A percentile compares a stretch with the other conserved stretches of the same genome.
These are phyloP conservation scores for Graphium colonna DNA, from an alignment of 2,888 invertebrate species.

Conservation along the genomic window DNA sequence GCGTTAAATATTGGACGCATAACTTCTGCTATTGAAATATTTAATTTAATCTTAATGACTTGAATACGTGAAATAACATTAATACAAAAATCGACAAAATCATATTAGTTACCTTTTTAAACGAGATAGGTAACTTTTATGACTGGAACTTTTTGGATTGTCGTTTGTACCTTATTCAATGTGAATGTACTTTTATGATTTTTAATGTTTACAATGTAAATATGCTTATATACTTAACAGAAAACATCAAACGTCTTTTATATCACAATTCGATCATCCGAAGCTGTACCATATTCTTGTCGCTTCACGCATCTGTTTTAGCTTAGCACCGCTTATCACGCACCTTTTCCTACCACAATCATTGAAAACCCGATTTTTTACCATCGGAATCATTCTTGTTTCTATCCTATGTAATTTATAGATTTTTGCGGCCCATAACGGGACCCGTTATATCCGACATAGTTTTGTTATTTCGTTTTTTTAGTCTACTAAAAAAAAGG, in stretches of 20 bases:
- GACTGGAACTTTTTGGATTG: neutral
- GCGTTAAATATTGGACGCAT: too few species aligned
- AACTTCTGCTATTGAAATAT: too few species aligned
- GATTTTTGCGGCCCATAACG: conserved; percentile 29
- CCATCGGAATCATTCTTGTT: conserved; percentile 30
- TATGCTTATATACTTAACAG: too few species aligned
- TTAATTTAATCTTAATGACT: too few species aligned
- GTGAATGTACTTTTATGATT: too few species aligned
- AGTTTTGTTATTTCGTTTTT: conserved; percentile 22
- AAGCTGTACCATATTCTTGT: neutral
- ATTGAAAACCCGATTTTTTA: conserved; percentile 31
- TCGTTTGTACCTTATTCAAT: too few species aligned
- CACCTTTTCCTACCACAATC: conserved; percentile 37
- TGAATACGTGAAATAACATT: too few species aligned
- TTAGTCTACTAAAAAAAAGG: conserved; percentile 51
- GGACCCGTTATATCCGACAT: conserved; percentile 22
- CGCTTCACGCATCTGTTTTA: conserved; percentile 4
- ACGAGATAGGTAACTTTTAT: neutral
- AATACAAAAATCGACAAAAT: too few species aligned
- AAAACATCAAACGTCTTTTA: conserved; percentile 12
- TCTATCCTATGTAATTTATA: conserved; percentile 21
- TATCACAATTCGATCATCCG: neutral
- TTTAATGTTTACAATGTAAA: too few species aligned
- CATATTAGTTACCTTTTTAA: too few species aligned
- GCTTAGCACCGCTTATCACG: conserved; percentile 38